Percentiles rank a stretch among this genome's conserved stretches.
Conservation (phyloP, 2,113 vertebrate species). For the Pithys albifrons region DNA sequence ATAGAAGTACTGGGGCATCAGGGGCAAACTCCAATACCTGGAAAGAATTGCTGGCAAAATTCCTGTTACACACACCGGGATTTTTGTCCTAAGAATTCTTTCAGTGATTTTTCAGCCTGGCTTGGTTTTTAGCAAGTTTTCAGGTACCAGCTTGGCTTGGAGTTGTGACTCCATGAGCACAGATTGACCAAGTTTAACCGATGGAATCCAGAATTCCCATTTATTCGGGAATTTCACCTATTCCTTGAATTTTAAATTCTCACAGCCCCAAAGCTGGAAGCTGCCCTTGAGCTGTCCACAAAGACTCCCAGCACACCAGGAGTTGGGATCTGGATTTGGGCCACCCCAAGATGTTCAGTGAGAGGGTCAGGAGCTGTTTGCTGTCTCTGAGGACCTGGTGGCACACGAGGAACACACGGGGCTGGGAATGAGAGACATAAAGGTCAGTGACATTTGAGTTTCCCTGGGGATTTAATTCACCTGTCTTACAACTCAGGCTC, state of each 20-base stretch:
- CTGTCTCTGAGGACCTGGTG: background rate
- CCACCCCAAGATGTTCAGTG: rapidly evolving
- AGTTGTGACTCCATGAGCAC: background rate
- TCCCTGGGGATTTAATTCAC: background rate
- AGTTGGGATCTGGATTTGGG: background rate
- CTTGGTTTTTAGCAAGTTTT: background rate
- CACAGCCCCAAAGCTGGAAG: background rate
- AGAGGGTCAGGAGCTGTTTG: background rate
- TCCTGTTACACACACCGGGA: background rate
- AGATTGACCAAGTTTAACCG: background rate
- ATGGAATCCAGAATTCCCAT: background rate
- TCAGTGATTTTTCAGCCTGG: background rate
- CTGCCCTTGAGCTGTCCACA: background rate
- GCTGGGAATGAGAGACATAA: background rate
- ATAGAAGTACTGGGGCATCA: background rate
- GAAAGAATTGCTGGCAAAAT: background rate
- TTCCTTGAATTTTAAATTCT: background rate
- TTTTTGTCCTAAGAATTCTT: background rate
- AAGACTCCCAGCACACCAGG: rapidly evolving
- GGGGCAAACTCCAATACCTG: background rate
- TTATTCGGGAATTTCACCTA: background rate
- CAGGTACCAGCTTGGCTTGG: background rate
- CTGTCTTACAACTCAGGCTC: background rate
- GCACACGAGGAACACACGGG: background rate
- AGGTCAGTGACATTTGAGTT: background rate